Evolutionary conservation across 2,113 vertebrate species (phyloP), one percentile per base, ranked within the genome.

Genomic region (Phyllopteryx taeniolatus): DNA sequence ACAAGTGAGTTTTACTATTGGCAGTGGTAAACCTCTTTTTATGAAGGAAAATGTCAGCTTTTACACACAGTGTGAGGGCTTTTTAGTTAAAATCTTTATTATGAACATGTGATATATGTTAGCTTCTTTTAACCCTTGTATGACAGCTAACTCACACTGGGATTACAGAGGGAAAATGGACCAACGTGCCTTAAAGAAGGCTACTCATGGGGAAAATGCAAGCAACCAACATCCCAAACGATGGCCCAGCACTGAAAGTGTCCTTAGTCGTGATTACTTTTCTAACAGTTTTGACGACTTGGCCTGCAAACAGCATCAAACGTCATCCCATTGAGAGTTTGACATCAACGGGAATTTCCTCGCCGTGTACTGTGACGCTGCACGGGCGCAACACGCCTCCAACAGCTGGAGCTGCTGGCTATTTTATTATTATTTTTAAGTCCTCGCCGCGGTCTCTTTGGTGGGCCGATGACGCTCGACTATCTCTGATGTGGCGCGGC

Each of bases 171-270:
- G 35, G 35, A 14, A 47, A 14, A 47, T 47, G 46, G 46, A 14
- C 14, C 49, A 20, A 19, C 5, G 7, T 5, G 17, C 5, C 49
- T 51, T 17, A 51, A 19, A 51, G 17, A 19, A 49, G 15, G 4
- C 17, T 17, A 51, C 17, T 19, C 17, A 20, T 51, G 7, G 1
- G 49, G 19, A 51, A 51, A 51, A 0, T 13, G 59, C 87, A 85
- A 91, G 91, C 88, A 78, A 87, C 84, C 88, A 80, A 88, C 85
- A 85, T 87, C 70, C 88, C 84, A 89, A 59, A 88, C 84, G 89
- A 81, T 83, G 83, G 39, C 71, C 35, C 66, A 87, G 87, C 86
- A 82, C 86, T 77, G 75, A 88, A 79, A 82, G 72, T 72, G 84
- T 84, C 77, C 71, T 67, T 71, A 85, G 79, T 81, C 84, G 81